phyloP scores from a whole-genome alignment of 2,888 invertebrate genomes.

The Mimumesa dahlbomi region DNA sequence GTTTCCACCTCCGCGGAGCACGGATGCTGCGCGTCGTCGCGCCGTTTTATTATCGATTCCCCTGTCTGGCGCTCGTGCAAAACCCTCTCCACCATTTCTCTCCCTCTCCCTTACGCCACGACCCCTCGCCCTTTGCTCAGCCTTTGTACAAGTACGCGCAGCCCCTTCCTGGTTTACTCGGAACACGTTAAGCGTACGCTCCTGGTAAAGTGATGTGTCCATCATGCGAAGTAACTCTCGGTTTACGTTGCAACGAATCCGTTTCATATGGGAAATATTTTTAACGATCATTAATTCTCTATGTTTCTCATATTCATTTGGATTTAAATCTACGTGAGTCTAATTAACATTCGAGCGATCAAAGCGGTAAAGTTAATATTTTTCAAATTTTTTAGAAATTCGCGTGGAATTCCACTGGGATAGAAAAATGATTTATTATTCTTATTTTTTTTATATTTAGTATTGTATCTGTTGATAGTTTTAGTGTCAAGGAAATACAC shows the following conservation, averaged over 20 bases:
- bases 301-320: too few relatives aligned
- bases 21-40: slow-evolving; percentile 74
- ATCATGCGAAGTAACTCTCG: not conserved
- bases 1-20: slow-evolving; percentile 18
- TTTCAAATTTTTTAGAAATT: too few relatives aligned
- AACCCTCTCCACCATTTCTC: slow-evolving; percentile 47
- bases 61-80: slow-evolving; percentile 60
- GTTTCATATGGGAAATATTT: not conserved
- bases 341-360: too few relatives aligned
- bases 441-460: too few relatives aligned
- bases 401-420: too few relatives aligned
- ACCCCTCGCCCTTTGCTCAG: slow-evolving; percentile 47
- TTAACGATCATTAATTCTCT: not conserved
- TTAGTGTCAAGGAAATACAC: too few relatives aligned
- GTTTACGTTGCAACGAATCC: not conserved
- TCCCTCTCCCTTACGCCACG: slow-evolving; percentile 27
- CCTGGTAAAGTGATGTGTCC: not conserved
- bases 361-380: too few relatives aligned
- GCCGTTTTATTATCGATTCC: slow-evolving; percentile 77
- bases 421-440: too few relatives aligned
- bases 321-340: too few relatives aligned
- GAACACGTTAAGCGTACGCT: slow-evolving; percentile 30
- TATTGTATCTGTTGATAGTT: too few relatives aligned
- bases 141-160: slow-evolving; percentile 59
- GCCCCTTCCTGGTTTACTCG: slow-evolving; percentile 54